These are phyloP conservation scores for Actinostola sp. DNA, from an alignment of 92 coral and sea anemone genomes.

Conservation along the genomic window DNA sequence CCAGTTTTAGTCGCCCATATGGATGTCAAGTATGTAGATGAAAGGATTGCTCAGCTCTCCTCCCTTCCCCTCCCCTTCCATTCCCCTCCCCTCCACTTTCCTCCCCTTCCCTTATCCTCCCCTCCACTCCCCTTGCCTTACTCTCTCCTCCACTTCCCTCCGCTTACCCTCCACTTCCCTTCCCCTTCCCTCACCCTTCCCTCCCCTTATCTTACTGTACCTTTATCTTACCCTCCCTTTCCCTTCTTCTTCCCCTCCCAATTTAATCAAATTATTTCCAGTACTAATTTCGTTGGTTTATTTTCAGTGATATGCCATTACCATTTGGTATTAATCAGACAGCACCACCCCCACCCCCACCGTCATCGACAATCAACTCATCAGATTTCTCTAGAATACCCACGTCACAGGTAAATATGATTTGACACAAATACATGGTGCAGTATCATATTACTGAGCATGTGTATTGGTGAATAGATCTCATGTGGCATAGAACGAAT, in stretches of 20 bases:
- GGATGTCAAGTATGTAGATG: slow-evolving; percentile 58
- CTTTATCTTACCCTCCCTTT: not conserved
- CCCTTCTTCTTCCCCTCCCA: not conserved
- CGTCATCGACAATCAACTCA: slow-evolving; percentile 27
- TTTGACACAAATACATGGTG: not conserved
- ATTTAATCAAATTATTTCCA: not conserved
- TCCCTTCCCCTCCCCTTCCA: not conserved
- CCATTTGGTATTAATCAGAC: slow-evolving; percentile 86
- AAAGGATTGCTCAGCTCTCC: too few species aligned
- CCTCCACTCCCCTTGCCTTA: not conserved
- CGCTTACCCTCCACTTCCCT: too few species aligned
- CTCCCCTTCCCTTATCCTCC: not conserved
- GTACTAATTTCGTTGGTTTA: not conserved
- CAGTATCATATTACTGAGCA: too few species aligned
- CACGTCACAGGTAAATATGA: slow-evolving; percentile 70
- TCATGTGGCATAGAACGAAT: too few species aligned
- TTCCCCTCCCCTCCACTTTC: not conserved
- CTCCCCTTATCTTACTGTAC: not conserved
- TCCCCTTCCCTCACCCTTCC: not conserved
- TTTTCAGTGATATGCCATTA: slow-evolving; percentile 79
- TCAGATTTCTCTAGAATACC: slow-evolving; percentile 47
- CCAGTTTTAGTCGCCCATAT: slow-evolving; percentile 88
- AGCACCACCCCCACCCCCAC: slow-evolving; percentile 53
- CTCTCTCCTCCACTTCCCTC: not conserved
- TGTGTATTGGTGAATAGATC: too few species aligned